phyloP scores from a whole-genome alignment of 1,140 invertebrate genomes.

The Listronotus oregonensis region DNA sequence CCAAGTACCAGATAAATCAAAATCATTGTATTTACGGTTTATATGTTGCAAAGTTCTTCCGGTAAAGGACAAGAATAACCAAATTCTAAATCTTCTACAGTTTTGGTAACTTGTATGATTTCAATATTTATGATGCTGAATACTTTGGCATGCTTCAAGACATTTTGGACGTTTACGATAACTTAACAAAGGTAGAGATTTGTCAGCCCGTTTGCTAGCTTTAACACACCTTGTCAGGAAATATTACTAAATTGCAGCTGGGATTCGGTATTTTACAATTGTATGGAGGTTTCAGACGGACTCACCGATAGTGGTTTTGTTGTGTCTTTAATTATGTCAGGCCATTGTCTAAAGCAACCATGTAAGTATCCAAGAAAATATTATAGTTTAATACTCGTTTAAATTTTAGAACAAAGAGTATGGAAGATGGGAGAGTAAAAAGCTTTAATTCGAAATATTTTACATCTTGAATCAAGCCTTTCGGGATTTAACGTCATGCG shows the following conservation, averaged over 20 bases:
- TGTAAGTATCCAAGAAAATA: slow-evolving; percentile 16
- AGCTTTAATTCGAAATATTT: too few relatives aligned
- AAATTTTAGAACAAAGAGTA: too few relatives aligned
- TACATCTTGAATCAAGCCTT: too few relatives aligned
- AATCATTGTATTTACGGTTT: too few relatives aligned
- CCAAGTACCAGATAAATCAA: too few relatives aligned
- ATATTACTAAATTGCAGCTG: slow-evolving; percentile 59
- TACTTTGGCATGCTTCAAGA: slow-evolving; percentile 32
- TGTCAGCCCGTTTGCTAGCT: slow-evolving; percentile 46
- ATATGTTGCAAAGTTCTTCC: neutral
- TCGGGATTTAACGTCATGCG: too few relatives aligned
- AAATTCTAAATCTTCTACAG: slow-evolving; percentile 29
- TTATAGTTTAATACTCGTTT: too few relatives aligned
- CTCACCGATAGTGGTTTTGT: slow-evolving; percentile 64
- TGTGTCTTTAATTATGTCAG: slow-evolving; percentile 63
- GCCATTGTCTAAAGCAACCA: neutral
- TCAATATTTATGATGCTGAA: slow-evolving; percentile 20
- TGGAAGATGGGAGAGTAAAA: too few relatives aligned
- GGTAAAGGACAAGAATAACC: neutral
- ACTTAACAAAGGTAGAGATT: neutral
- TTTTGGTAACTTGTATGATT: slow-evolving; percentile 44
- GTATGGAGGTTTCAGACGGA: slow-evolving; percentile 56
- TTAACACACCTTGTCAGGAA: slow-evolving; percentile 61
- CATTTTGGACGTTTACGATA: slow-evolving; percentile 36
- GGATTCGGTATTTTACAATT: slow-evolving; percentile 53